These are phyloP conservation scores for Morpho deidamia DNA, from an alignment of 2,888 invertebrate species.

Conservation along the genomic window DNA sequence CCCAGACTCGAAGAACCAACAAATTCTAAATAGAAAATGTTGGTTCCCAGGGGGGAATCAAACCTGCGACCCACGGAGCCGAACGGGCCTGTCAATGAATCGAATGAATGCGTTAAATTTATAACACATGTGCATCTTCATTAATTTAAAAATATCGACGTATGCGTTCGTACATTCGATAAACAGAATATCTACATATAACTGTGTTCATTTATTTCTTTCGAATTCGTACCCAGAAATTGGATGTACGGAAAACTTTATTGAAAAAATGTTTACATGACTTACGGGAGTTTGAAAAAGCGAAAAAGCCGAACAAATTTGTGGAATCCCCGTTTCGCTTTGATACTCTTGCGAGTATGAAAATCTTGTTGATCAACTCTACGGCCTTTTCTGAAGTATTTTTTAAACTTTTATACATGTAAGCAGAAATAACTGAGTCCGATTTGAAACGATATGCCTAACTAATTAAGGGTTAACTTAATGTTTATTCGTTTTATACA, in stretches of 20 bases:
- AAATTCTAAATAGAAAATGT: too few species aligned
- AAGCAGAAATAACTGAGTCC: slow-evolving; percentile 15
- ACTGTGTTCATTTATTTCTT: slow-evolving; percentile 24
- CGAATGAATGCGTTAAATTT: too few species aligned
- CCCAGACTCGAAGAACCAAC: too few species aligned
- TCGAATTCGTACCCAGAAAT: slow-evolving; percentile 34
- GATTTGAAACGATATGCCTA: slow-evolving; percentile 1
- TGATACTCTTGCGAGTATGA: slow-evolving; percentile 58
- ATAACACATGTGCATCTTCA: background rate
- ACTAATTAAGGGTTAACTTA: background rate
- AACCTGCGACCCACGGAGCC: too few species aligned
- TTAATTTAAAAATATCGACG: background rate
- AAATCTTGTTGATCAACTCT: slow-evolving; percentile 64
- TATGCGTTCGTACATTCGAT: slow-evolving; percentile 22
- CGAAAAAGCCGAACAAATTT: slow-evolving; percentile 47
- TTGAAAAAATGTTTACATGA: slow-evolving; percentile 40
- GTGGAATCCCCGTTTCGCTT: slow-evolving; percentile 50
- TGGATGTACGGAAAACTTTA: slow-evolving; percentile 34
- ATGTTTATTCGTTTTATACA: too few species aligned
- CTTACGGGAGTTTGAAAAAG: slow-evolving; percentile 35
- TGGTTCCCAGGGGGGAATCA: too few species aligned
- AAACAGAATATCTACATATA: slow-evolving; percentile 19
- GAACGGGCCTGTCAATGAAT: too few species aligned
- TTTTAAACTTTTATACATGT: slow-evolving; percentile 16
- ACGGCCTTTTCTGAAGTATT: slow-evolving; percentile 39